These are phyloP conservation scores for Nematostella vectensis DNA, from an alignment of 92 coral and sea anemone species.

Conservation along the genomic window DNA sequence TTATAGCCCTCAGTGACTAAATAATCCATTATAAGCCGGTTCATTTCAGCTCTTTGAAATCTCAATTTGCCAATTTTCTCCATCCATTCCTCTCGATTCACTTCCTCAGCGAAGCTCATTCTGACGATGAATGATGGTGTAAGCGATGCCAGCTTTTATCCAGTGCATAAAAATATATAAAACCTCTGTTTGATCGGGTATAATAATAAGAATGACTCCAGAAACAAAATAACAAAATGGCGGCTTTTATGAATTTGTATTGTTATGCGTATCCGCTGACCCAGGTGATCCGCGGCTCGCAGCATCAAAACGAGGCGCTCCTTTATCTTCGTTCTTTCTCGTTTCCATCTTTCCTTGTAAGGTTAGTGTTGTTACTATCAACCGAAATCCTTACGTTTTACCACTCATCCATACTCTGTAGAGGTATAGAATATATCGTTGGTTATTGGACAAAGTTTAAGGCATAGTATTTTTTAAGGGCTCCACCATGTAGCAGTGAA, in stretches of 20 bases:
- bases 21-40: constrained; percentile 92
- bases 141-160: constrained; percentile 35
- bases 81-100: constrained; percentile 96
- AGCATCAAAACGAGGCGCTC: constrained; percentile 45
- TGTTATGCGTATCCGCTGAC: constrained; percentile 1
- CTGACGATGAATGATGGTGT: constrained; percentile 20
- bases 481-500: too few species aligned
- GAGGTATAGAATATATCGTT: too few species aligned
- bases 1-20: constrained; percentile 99
- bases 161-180: constrained; percentile 1
- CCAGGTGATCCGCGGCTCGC: constrained; percentile 10
- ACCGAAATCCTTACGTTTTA: too few species aligned
- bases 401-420: too few species aligned
- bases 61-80: constrained; percentile 66
- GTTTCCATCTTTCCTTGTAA: constrained; percentile 26
- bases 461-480: too few species aligned
- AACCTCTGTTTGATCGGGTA: background rate
- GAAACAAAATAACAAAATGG: constrained; percentile 36
- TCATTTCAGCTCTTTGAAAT: constrained; percentile 94
- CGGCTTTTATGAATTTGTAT: constrained; percentile 17
- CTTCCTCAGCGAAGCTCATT: constrained; percentile 88
- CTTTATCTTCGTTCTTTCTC: constrained; percentile 12
- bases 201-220: constrained; percentile 3
- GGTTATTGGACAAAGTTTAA: too few species aligned
- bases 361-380: constrained; percentile 9